Evolutionary conservation across 2,888 invertebrate species (phyloP).

Genomic region (Euproctis similis): DNA sequence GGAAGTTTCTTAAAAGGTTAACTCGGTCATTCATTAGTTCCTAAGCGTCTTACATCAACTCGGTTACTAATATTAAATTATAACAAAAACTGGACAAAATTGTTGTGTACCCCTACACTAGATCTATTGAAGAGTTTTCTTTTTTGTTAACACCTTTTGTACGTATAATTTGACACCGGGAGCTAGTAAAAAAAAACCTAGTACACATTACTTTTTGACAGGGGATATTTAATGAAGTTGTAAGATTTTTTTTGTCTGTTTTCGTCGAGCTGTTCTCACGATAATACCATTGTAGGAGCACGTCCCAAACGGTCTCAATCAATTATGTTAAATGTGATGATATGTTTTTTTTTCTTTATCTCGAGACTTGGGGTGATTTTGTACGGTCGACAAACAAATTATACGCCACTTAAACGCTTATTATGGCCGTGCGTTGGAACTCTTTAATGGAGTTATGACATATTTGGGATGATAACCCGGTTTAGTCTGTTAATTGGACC

Average conservation of each 20-base stretch:
- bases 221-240: conserved; percentile 74
- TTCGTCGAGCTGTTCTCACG: conserved; percentile 56
- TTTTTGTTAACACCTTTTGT: conserved; percentile 75
- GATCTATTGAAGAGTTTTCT: conserved; percentile 44
- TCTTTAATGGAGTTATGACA: conserved; percentile 28
- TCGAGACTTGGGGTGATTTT: conserved; percentile 32
- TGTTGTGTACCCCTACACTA: conserved; percentile 47
- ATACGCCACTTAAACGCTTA: conserved; percentile 59
- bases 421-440: conserved; percentile 35
- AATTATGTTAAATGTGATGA: conserved; percentile 73
- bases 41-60: no score
- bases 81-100: conserved; percentile 38
- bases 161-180: conserved; percentile 73
- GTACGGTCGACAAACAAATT: conserved; percentile 60
- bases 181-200: conserved; percentile 66
- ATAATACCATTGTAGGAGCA: conserved; percentile 57
- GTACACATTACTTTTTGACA: conserved; percentile 73
- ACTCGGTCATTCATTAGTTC: no score
- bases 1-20: no score
- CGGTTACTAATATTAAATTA: no score
- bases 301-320: conserved; percentile 67
- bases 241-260: conserved; percentile 43
- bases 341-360: conserved; percentile 41
- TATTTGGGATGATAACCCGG: conserved; percentile 19
- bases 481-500: conserved; percentile 20